phyloP scores from a whole-genome alignment of 1,140 invertebrate genomes.

The Ostrea edulis region DNA sequence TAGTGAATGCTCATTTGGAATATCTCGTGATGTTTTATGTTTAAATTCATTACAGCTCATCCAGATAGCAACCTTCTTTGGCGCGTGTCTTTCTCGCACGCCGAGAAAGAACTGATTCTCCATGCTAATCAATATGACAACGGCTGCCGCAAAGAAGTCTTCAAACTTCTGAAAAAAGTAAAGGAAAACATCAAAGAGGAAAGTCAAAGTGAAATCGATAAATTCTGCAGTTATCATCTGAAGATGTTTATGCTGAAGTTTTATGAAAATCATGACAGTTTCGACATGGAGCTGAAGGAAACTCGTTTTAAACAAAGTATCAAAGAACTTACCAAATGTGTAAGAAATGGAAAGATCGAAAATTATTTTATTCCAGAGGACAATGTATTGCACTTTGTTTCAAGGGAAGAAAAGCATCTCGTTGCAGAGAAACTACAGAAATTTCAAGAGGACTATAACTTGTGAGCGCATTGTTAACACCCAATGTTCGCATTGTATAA shows the following conservation, averaged over 20 bases:
- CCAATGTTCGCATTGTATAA: too few species aligned
- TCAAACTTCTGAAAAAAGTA: slow-evolving; percentile 40
- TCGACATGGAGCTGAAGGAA: background rate
- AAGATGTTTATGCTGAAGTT: slow-evolving; percentile 48
- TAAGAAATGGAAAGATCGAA: background rate
- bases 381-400: slow-evolving; percentile 29
- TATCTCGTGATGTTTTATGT: too few species aligned
- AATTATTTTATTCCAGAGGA: slow-evolving; percentile 46
- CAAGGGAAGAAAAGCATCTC: background rate
- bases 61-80: slow-evolving; percentile 5
- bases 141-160: slow-evolving; percentile 36
- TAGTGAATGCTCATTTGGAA: too few species aligned
- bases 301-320: slow-evolving; percentile 8
- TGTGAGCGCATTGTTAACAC: background rate
- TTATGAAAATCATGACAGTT: background rate
- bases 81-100: slow-evolving; percentile 48
- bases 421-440: background rate
- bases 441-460: background rate
- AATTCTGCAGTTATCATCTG: slow-evolving; percentile 46
- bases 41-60: slow-evolving; percentile 5
- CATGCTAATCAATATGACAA: slow-evolving; percentile 28
- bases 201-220: slow-evolving; percentile 23
- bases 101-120: slow-evolving; percentile 46
- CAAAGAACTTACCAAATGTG: background rate
- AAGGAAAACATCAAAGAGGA: slow-evolving; percentile 34